Evolutionary conservation across 2,888 invertebrate species (phyloP).

Genomic region (Cosmia trapezina): DNA sequence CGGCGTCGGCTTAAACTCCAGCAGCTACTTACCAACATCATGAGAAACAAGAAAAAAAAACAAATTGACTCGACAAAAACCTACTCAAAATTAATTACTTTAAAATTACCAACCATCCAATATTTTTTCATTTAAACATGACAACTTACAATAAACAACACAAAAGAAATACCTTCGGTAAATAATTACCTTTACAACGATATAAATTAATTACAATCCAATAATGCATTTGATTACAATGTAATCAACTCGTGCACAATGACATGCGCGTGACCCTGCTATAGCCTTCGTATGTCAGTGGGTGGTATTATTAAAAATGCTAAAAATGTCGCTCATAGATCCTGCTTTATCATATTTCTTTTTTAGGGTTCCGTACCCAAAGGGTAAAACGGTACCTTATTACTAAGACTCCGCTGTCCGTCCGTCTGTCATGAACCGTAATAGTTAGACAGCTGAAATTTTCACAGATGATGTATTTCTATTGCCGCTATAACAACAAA

Average conservation of each 20-base stretch:
- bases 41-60: neutral
- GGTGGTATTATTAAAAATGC: neutral
- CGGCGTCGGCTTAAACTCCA: no score
- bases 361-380: no score
- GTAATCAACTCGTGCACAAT: slow-evolving; percentile 44
- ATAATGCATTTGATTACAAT: slow-evolving; percentile 49
- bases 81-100: slow-evolving; percentile 9
- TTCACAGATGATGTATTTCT: no score
- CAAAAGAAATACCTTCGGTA: slow-evolving; percentile 3
- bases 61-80: neutral
- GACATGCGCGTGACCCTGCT: slow-evolving; percentile 28
- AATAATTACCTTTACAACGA: slow-evolving; percentile 19
- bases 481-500: no score
- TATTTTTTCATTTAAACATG: neutral
- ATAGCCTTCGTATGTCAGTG: slow-evolving; percentile 33
- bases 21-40: neutral
- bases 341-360: neutral
- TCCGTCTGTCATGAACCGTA: no score
- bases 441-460: no score
- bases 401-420: no score
- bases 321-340: neutral
- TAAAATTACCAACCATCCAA: neutral
- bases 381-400: no score
- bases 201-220: slow-evolving; percentile 37
- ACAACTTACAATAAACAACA: slow-evolving; percentile 12